Evolutionary conservation across 2,797 vertebrate species (phyloP).

Genomic region (Austrolebias charrua): DNA sequence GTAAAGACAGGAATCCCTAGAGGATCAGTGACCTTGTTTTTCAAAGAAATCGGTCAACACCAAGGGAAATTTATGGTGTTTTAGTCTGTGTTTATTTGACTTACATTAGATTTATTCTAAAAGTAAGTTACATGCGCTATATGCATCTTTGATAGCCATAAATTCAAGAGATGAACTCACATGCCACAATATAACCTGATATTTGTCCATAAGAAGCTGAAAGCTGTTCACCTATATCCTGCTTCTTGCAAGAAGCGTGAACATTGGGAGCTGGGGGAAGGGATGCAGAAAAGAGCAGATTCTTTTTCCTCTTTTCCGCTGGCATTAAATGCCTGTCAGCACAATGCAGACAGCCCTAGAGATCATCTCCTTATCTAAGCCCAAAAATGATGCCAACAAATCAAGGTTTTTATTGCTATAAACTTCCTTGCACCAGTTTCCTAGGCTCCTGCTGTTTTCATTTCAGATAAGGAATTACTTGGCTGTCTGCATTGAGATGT

Average conservation of each 20-base stretch:
- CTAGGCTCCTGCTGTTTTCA: slow-evolving; percentile 31
- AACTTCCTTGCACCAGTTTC: slow-evolving; percentile 20
- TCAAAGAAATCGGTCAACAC: slow-evolving; percentile 60
- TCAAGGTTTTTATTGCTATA: slow-evolving; percentile 28
- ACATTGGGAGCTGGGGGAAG: slow-evolving; percentile 28
- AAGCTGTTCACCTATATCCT: slow-evolving; percentile 27
- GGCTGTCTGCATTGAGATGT: slow-evolving; percentile 1
- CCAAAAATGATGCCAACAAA: slow-evolving; percentile 36
- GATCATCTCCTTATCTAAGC: slow-evolving; percentile 29
- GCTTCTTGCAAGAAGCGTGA: slow-evolving; percentile 39
- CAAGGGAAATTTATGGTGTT: slow-evolving; percentile 42
- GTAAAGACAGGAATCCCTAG: slow-evolving; percentile 60
- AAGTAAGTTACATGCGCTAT: slow-evolving; percentile 37
- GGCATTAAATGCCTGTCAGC: slow-evolving; percentile 42
- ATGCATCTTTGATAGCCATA: slow-evolving; percentile 12
- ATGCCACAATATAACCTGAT: slow-evolving; percentile 65
- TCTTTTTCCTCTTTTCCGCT: slow-evolving; percentile 30
- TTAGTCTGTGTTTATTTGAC: slow-evolving; percentile 57
- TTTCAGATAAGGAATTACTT: slow-evolving; percentile 28
- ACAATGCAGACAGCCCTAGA: slow-evolving; percentile 43
- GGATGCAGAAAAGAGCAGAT: slow-evolving; percentile 35
- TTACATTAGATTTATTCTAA: slow-evolving; percentile 60
- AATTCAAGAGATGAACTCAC: slow-evolving; percentile 48
- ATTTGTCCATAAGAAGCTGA: slow-evolving; percentile 27
- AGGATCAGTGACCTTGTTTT: slow-evolving; percentile 72